Conservation (phyloP, 2,797 vertebrate genomes). For the Sebastes itinus region DNA sequence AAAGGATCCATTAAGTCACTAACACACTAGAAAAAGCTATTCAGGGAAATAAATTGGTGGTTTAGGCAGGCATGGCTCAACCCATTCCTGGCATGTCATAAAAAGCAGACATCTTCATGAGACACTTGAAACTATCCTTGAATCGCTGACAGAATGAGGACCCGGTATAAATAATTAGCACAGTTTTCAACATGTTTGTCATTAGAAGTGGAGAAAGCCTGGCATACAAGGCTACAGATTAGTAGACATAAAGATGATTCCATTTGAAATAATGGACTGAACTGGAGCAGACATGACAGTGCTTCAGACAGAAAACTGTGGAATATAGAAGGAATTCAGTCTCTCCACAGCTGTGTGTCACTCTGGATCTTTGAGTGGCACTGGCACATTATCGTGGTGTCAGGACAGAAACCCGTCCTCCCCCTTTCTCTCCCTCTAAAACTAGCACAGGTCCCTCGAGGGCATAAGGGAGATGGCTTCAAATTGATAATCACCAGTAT, state of each 20-base stretch:
- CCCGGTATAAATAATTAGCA: slow-evolving; percentile 77
- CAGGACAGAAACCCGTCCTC: slow-evolving; percentile 54
- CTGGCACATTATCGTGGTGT: slow-evolving; percentile 67
- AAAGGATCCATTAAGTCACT: slow-evolving; percentile 52
- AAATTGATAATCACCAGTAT: slow-evolving; percentile 85
- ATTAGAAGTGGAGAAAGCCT: slow-evolving; percentile 62
- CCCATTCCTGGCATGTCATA: slow-evolving; percentile 61
- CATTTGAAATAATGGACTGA: slow-evolving; percentile 71
- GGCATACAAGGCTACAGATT: slow-evolving; percentile 64
- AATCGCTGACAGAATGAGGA: slow-evolving; percentile 77
- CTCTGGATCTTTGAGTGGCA: slow-evolving; percentile 74
- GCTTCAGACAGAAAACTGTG: slow-evolving; percentile 58
- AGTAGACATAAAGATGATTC: slow-evolving; percentile 69
- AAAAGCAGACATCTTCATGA: slow-evolving; percentile 72
- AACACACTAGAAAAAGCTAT: slow-evolving; percentile 58
- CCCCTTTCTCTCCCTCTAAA: slow-evolving; percentile 60
- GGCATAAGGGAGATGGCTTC: slow-evolving; percentile 75
- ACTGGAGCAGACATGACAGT: slow-evolving; percentile 72
- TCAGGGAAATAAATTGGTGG: slow-evolving; percentile 61
- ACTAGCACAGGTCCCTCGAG: slow-evolving; percentile 78
- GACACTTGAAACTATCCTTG: slow-evolving; percentile 69
- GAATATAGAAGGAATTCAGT: slow-evolving; percentile 49
- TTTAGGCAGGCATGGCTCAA: slow-evolving; percentile 60
- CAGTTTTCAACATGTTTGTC: slow-evolving; percentile 70
- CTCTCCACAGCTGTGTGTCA: slow-evolving; percentile 67